These are phyloP conservation scores for Diacarnus erythraeanus DNA, from an alignment of 37 sponge, comb jelly and placozoan species.

Conservation along the genomic window DNA sequence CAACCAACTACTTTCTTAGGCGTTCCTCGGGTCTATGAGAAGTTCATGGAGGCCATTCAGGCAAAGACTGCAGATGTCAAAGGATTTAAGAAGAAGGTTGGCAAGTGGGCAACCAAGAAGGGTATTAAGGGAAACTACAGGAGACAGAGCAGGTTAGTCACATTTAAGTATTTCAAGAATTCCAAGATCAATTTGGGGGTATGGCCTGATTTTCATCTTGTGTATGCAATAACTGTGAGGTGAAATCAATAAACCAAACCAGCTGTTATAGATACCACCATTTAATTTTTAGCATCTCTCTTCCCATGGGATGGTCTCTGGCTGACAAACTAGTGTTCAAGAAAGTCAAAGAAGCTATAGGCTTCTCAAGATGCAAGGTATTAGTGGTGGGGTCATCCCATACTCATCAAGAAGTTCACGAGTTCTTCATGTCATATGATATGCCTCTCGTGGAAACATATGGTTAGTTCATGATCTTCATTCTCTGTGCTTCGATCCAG, in stretches of 20 bases:
- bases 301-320: conserved; percentile 69
- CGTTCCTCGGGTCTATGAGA: conserved; percentile 53
- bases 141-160: conserved; percentile 60
- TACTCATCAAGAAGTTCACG: conserved; percentile 32
- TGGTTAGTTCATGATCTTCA: too few species aligned
- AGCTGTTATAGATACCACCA: too few species aligned
- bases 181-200: too few species aligned
- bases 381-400: conserved; percentile 44
- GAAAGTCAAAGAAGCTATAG: conserved; percentile 52
- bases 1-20: conserved; percentile 63
- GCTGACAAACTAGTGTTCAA: conserved; percentile 69
- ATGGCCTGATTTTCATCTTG: too few species aligned
- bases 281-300: too few species aligned
- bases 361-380: conserved; percentile 41
- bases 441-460: conserved; percentile 90
- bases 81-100: conserved; percentile 52
- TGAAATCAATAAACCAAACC: too few species aligned
- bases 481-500: too few species aligned
- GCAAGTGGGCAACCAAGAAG: conserved; percentile 56
- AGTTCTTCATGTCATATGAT: conserved; percentile 85
- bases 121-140: conserved; percentile 75
- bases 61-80: background rate
- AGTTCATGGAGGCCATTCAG: conserved; percentile 60
- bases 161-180: too few species aligned
- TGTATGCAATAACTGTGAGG: too few species aligned